phyloP scores from a whole-genome alignment of 2,888 invertebrate species.

The Blastobasis adustella region DNA sequence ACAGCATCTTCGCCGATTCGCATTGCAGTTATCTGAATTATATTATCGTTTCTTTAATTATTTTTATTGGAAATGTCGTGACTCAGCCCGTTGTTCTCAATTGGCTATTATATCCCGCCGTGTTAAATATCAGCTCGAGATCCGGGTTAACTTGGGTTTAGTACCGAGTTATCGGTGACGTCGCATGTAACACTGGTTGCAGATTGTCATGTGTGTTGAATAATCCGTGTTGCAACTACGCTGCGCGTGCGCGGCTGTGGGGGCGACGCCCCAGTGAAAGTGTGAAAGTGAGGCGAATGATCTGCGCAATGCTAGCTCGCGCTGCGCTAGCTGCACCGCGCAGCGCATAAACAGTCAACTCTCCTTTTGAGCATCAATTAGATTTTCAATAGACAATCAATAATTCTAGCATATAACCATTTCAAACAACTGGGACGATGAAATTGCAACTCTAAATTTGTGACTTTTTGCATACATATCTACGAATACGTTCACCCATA shows the following conservation, averaged over 20 bases:
- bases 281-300: slow-evolving; percentile 73
- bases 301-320: slow-evolving; percentile 26
- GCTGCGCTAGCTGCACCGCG: background rate
- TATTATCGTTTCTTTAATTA: slow-evolving; percentile 32
- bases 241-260: slow-evolving; percentile 34
- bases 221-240: slow-evolving; percentile 62
- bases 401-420: no score
- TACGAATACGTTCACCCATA: no score
- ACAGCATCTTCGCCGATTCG: slow-evolving; percentile 30
- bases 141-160: slow-evolving; percentile 4
- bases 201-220: slow-evolving; percentile 36
- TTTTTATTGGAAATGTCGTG: slow-evolving; percentile 31
- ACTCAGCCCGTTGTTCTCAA: slow-evolving; percentile 11
- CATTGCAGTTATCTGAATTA: slow-evolving; percentile 42
- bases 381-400: no score
- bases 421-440: no score
- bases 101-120: no score
- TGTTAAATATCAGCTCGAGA: slow-evolving; percentile 5
- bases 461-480: no score
- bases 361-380: background rate
- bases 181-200: no score
- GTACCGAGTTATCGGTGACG: no score
- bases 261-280: slow-evolving; percentile 72
- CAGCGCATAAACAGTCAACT: background rate
- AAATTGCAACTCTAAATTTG: no score